Conservation (phyloP, 2,888 invertebrate species). For the Idaea biselata region DNA sequence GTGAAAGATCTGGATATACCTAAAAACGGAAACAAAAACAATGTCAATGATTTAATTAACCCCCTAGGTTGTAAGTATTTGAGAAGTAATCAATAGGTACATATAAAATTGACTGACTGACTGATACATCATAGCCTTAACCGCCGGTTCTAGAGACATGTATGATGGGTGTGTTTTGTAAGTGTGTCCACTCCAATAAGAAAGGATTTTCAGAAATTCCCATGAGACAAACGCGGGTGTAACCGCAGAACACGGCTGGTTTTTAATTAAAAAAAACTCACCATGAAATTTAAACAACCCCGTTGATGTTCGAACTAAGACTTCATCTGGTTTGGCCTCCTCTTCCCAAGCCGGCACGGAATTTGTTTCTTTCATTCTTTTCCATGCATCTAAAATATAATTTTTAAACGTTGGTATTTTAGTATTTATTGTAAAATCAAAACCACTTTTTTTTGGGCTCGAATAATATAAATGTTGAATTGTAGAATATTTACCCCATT, state of each 20-base stretch:
- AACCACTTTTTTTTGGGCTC: neutral
- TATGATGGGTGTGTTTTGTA: too few relatives aligned
- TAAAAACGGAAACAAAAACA: slow-evolving; percentile 29
- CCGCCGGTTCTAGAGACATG: too few relatives aligned
- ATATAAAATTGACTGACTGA: too few relatives aligned
- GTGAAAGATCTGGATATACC: slow-evolving; percentile 93
- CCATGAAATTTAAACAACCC: slow-evolving; percentile 92
- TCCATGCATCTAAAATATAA: slow-evolving; percentile 86
- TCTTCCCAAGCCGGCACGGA: slow-evolving; percentile 77
- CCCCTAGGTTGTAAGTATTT: neutral
- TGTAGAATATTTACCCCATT: slow-evolving; percentile 78
- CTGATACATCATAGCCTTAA: too few relatives aligned
- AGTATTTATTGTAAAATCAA: neutral
- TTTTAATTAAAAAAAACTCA: slow-evolving; percentile 38
- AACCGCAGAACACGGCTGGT: too few relatives aligned
- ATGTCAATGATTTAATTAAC: too few relatives aligned
- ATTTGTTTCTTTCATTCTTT: slow-evolving; percentile 85
- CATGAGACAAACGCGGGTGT: too few relatives aligned
- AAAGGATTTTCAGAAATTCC: too few relatives aligned
- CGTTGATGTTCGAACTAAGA: slow-evolving; percentile 90
- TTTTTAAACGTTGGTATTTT: neutral
- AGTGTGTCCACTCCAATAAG: too few relatives aligned
- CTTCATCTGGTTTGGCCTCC: slow-evolving; percentile 79
- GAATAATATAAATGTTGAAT: neutral
- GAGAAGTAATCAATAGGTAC: too few relatives aligned